Percentiles rank a stretch among this genome's conserved stretches.
These are phyloP conservation scores for Pelodytes ibericus DNA, from an alignment of 2,797 vertebrate genomes.

Conservation along the genomic window DNA sequence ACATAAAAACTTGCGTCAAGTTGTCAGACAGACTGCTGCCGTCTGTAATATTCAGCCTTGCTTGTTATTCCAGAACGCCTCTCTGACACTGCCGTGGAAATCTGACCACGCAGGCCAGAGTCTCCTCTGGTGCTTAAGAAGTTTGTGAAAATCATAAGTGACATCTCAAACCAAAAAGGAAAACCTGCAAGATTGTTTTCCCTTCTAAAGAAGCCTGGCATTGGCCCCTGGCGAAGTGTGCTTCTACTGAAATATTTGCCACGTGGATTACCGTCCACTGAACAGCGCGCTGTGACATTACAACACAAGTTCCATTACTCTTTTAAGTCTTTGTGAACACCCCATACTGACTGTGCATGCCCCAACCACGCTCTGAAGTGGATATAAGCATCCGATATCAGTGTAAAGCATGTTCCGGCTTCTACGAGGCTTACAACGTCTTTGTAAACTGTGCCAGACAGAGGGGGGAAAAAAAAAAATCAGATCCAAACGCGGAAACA, in stretches of 20 bases:
- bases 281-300: not conserved
- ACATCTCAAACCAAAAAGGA: conserved; percentile 4
- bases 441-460: not conserved
- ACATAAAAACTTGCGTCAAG: no score
- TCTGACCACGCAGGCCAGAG: no score
- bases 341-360: not conserved
- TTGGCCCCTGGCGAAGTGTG: not conserved
- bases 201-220: not conserved
- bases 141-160: not conserved
- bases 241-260: not conserved
- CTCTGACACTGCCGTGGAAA: no score
- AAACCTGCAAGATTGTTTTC: not conserved
- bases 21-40: no score
- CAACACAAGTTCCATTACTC: conserved; percentile 15
- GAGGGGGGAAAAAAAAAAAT: no score
- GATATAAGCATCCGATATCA: not conserved
- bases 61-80: no score
- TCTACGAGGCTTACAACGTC: no score
- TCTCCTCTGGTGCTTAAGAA: no score
- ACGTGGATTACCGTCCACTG: not conserved
- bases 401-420: not conserved
- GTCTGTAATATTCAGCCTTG: no score
- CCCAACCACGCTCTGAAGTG: not conserved
- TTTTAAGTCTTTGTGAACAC: conserved; percentile 4
- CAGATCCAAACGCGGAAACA: no score